phyloP scores from a whole-genome alignment of 2,888 invertebrate species.

The Caenorhabditis imperialis region DNA sequence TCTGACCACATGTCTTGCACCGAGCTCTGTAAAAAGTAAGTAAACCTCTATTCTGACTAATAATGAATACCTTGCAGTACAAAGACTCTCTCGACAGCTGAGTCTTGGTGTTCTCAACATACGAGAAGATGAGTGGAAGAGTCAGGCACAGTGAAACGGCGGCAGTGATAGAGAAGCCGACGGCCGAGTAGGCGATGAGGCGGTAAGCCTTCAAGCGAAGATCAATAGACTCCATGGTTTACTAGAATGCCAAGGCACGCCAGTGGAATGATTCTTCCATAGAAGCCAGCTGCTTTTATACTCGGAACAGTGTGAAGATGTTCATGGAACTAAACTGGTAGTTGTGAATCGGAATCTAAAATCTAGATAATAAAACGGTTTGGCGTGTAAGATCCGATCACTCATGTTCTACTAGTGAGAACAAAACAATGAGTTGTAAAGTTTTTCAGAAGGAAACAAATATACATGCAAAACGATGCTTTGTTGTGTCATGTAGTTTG shows the following conservation, averaged over 20 bases:
- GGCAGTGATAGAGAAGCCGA: conserved; percentile 22
- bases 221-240: conserved; percentile 33
- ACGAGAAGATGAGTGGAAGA: conserved; percentile 26
- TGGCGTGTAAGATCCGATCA: neutral
- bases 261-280: conserved; percentile 9
- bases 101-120: conserved; percentile 27
- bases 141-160: conserved; percentile 25
- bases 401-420: no score
- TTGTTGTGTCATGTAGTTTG: no score
- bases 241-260: conserved; percentile 21
- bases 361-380: conserved; percentile 30
- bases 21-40: conserved; percentile 7
- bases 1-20: conserved; percentile 35
- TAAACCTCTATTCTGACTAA: neutral
- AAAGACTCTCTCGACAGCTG: conserved; percentile 14
- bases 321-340: conserved; percentile 18
- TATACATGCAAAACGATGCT: no score
- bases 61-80: conserved; percentile 20
- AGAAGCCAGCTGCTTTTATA: conserved; percentile 3
- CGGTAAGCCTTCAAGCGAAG: conserved; percentile 32
- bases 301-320: neutral
- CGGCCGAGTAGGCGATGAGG: conserved; percentile 28
- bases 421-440: no score
- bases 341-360: no score
- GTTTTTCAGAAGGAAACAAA: no score